Evolutionary conservation across 1,140 invertebrate genomes (phyloP), one percentile per base, ranked within the genome.

Genomic region (Drosophila rufa): DNA sequence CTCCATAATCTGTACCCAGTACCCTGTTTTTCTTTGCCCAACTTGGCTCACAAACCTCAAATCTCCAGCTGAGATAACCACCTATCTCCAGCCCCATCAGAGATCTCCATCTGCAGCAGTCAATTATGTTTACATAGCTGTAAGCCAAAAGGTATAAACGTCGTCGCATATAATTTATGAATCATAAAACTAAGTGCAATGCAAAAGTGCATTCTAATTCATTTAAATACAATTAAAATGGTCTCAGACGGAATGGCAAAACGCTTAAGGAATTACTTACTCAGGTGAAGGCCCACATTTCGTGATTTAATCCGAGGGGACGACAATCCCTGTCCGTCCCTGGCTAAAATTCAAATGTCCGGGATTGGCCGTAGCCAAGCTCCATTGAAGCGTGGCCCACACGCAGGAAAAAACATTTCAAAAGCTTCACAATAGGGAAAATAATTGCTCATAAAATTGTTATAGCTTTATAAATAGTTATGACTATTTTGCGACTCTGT

Each of bases 221-320:
- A 73, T 71, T 82, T 87, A 80, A 87, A 81, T 79, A 85, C 82
- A 85, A 85, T 85, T 85, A 85, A 81, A 75, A 57, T 58, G 45
- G 46, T 65, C 66, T 38, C 60, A 48, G 59, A 40, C 46, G 17
- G 58, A 57, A 67, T 46, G 64, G 53, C 30, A n/a, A 38, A 51
- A 38, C 27, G 48, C 17, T 77, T 57, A 36, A 27, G 65, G 62
- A 80, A 60, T 61, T 61, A 74, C 75, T 61, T 58, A 64, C 75
- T 74, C 83, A 74, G 61, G 83, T 71, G 62, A 75, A 50, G 67
- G 66, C 62, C 59, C 25, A 40, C 45, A 82, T 79, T 75, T 76
- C 80, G 80, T 87, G 83, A 84, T 55, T 55, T 55, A 55, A 38
- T 81, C 77, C 46, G 42, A 60, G 27, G 55, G 48, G 76, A 74